Base-by-base conservation (phyloP, 2,888 invertebrate genomes). In the Microctonus aethiopoides region DNA sequence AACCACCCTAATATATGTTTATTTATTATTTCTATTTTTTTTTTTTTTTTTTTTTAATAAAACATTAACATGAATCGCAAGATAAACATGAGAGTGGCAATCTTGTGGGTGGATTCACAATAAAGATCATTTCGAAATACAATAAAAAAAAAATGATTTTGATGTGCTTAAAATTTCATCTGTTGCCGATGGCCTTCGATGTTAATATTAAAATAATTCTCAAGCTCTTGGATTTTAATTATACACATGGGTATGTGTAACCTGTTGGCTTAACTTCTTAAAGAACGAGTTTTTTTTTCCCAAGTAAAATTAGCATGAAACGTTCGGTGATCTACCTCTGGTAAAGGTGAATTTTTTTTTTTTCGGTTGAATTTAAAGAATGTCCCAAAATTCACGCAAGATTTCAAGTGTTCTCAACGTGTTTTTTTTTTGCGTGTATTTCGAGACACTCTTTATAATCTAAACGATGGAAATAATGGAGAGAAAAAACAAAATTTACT, bases 201-300 rank as follows among this genome's bases (percentile, higher is more conserved):
- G 57, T 57, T 32, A 16, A 16, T 29, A 26, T 20, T 32, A 34
- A 22, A 59, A n/a, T n/a, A n/a, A 57, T 34, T 36, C 16, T 59
- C 7, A 32, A 32, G 59, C 34, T 32, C 16, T 59, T 59, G 16
- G 59, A 36, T 22, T 59, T 13, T 34, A 22, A 59, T 59, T 34
- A 59, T 36, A 59, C 34, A 36, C 34, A 13, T 59, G n/a, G n/a
- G 22, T 59, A 16, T 36, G 5, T 54, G 5, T 54, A 34, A 59
- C 32, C 46, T 46, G 46, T 46, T 16, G 34, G 32, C 59, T 59
- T 59, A 59, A 59, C 59, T 59, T 59, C 36, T 59, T 34, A 13
- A 34, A 59, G 20, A 59, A 34, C 59, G 13, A 34, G 59, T 59
- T 59, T 34, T 59, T 46, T 46, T 46, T n/a, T 46, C 16, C 16